Evolutionary conservation across 2,888 invertebrate species (phyloP), one percentile per base, ranked within the genome.

Genomic region (Eustalomyia histrio): DNA sequence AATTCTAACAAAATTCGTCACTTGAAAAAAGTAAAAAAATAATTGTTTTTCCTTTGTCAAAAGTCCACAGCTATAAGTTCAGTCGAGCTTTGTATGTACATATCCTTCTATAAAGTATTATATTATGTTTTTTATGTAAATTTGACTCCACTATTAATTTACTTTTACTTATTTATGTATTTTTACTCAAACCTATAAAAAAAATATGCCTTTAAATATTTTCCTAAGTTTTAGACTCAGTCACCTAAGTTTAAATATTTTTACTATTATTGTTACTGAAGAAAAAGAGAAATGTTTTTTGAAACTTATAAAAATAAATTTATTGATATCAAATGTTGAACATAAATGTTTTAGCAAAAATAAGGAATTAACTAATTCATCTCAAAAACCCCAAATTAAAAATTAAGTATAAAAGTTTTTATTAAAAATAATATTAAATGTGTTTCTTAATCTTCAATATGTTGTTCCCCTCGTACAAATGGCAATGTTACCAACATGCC

Each of bases 101-200:
- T 76, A 75, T 80, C 43, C 61, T 75, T 67, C 50, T 72, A 18
- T 63, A 58, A 80, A 76, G 57, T 76, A 72, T 80, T 72, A 80
- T 65, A 68, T 67, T 63, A 68, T 55, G 8, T 39, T 76, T 72
- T 72, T 61, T 73, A 73, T 78, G 65, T 65, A 73, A 67, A 61
- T 47, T 47, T 47, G 14, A 47, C n/a, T 57, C 14, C 39, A 58
- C 17, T 57, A 55, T 69, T 63, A 57, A 43, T 50, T 33, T 61
- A 65, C 60, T 67, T 53, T 53, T 29, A 63, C 64, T 64, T 71
- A 75, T 61, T 75, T 61, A 69, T 64, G 78, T 95, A 64, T 94
- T 76, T 76, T 39, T 33, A 71, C 58, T 76, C 39, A 64, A 64
- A 71, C 50, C 17, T 57, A 17, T 47, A 29, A 60, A 61, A 76